A percentile compares a stretch with the other conserved stretches of the same genome.
Evolutionary conservation across 1,140 invertebrate genomes (phyloP).

Genomic region (Colletes gigas): DNA sequence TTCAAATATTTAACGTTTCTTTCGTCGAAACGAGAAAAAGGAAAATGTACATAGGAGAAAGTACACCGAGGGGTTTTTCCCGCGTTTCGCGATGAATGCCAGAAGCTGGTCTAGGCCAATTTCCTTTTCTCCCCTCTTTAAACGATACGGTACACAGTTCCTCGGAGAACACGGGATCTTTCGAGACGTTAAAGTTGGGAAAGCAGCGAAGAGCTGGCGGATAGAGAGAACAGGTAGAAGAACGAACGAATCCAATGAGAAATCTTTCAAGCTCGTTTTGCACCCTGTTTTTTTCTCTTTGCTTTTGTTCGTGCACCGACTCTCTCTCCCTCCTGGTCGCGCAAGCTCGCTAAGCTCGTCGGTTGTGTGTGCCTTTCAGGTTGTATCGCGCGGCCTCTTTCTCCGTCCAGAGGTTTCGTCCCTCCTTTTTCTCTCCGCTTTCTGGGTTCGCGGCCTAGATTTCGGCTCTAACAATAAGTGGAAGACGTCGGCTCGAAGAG

Average conservation of each 20-base stretch:
- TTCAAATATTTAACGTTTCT: too few relatives aligned
- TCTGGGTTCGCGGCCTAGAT: constrained; percentile 41
- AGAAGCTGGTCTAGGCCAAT: not conserved
- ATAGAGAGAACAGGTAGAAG: constrained; percentile 28
- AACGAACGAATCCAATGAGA: constrained; percentile 45
- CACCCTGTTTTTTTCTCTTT: constrained; percentile 48
- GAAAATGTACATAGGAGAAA: too few relatives aligned
- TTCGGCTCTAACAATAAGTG: constrained; percentile 52
- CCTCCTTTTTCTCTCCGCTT: not conserved
- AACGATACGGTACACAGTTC: constrained; percentile 38
- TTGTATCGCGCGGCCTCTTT: constrained; percentile 38
- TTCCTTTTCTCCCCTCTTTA: constrained; percentile 9
- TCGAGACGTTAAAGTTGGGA: constrained; percentile 28
- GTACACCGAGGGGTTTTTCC: not conserved
- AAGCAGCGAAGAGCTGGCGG: not conserved
- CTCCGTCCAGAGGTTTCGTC: constrained; percentile 10
- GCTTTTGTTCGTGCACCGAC: constrained; percentile 15
- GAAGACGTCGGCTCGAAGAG: constrained; percentile 44
- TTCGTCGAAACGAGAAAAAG: too few relatives aligned
- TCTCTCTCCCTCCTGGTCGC: not conserved
- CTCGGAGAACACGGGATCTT: constrained; percentile 5
- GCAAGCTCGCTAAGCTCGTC: not conserved
- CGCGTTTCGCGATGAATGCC: not conserved
- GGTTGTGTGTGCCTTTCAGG: not conserved
- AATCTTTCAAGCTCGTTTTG: constrained; percentile 53